Conservation (phyloP, 2,113 vertebrate genomes). For the Prionailurus bengalensis region DNA sequence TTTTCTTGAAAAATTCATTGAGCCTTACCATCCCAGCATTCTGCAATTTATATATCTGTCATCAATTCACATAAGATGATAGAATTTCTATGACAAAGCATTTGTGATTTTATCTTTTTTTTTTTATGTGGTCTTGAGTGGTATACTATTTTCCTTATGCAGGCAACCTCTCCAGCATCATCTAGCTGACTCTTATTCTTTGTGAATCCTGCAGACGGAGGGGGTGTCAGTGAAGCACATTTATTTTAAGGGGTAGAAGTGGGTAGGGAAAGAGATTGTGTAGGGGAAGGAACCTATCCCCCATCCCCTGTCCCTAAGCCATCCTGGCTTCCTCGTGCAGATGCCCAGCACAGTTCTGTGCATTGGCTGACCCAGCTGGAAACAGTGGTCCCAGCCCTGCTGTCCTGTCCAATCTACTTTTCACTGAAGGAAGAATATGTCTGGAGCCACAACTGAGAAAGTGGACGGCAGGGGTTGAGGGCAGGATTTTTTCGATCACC, state of each 20-base stretch:
- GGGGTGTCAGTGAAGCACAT: accelerated
- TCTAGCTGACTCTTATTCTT: neutral
- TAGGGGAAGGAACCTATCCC: neutral
- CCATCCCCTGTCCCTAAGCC: neutral
- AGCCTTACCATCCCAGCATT: neutral
- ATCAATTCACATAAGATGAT: neutral
- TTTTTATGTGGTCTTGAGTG: conserved; percentile 28
- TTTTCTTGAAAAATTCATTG: neutral
- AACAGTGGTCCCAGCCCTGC: neutral
- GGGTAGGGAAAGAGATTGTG: neutral
- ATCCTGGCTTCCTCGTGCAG: neutral
- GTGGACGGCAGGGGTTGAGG: neutral
- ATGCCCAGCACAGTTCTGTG: neutral
- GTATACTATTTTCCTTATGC: neutral
- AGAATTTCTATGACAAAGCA: conserved; percentile 26
- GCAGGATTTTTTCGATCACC: conserved; percentile 27
- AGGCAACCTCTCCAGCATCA: neutral
- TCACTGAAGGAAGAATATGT: neutral
- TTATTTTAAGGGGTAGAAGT: neutral
- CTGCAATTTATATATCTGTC: neutral
- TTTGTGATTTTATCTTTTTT: conserved; percentile 37
- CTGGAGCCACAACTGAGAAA: neutral
- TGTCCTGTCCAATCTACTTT: neutral
- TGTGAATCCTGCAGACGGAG: neutral
- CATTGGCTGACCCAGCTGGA: neutral